Percentiles rank a stretch among this genome's conserved stretches.
Conservation (phyloP, 1,140 invertebrate species). For the Ceratina australensis region DNA sequence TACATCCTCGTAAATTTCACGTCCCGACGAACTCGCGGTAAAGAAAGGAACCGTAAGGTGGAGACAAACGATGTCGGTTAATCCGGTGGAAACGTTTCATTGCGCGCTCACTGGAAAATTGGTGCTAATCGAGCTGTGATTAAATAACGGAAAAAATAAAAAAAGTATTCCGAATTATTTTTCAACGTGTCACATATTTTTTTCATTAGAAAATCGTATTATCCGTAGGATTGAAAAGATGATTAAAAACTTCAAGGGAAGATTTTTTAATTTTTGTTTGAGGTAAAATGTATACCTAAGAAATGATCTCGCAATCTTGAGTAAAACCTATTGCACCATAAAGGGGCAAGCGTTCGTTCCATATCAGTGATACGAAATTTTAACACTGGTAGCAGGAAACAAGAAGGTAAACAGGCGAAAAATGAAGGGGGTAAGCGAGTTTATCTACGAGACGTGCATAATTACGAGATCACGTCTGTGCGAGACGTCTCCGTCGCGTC, state of each 20-base stretch:
- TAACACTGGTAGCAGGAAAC: neutral
- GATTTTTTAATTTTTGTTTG: no score
- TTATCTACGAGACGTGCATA: slow-evolving; percentile 63
- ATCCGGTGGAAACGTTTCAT: neutral
- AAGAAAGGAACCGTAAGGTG: neutral
- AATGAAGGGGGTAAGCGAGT: slow-evolving; percentile 39
- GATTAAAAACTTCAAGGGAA: no score
- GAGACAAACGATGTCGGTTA: slow-evolving; percentile 4
- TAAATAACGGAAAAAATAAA: neutral
- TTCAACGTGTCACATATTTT: neutral
- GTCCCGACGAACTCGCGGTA: slow-evolving; percentile 3
- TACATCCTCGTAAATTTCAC: slow-evolving; percentile 37
- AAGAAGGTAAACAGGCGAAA: neutral
- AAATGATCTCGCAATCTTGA: no score
- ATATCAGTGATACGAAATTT: no score
- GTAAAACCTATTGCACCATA: no score
- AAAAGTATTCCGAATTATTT: neutral
- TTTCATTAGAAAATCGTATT: neutral
- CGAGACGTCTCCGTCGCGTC: slow-evolving; percentile 58
- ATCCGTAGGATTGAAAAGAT: no score
- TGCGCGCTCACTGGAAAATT: neutral
- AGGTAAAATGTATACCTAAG: no score
- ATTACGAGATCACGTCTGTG: slow-evolving; percentile 68
- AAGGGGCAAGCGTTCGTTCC: no score
- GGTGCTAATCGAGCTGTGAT: neutral